phyloP scores from a whole-genome alignment of 2,888 invertebrate species.

The Acronicta leporina region DNA sequence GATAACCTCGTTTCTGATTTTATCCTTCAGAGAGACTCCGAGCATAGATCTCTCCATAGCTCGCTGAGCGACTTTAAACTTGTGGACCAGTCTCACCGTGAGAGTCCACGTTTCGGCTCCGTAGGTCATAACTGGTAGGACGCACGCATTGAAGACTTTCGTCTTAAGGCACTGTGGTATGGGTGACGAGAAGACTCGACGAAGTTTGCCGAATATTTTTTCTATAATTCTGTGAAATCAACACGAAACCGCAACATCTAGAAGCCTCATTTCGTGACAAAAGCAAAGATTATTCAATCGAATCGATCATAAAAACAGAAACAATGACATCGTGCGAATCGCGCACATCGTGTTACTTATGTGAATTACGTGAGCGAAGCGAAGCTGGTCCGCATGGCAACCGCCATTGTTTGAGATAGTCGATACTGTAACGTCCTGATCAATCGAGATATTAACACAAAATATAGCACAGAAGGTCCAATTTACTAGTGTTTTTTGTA shows the following conservation, averaged over 20 bases:
- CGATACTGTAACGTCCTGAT: slow-evolving; percentile 50
- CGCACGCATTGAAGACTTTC: too few relatives aligned
- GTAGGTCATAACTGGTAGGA: too few relatives aligned
- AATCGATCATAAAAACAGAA: slow-evolving; percentile 59
- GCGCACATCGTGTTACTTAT: slow-evolving; percentile 58
- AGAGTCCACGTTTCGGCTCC: too few relatives aligned
- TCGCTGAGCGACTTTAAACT: too few relatives aligned
- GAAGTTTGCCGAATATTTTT: too few relatives aligned
- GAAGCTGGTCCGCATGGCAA: slow-evolving; percentile 45
- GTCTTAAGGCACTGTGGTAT: too few relatives aligned
- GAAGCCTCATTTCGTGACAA: slow-evolving; percentile 41
- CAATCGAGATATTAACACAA: slow-evolving; percentile 40
- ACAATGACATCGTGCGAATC: slow-evolving; percentile 66
- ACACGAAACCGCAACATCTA: slow-evolving; percentile 19
- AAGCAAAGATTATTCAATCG: slow-evolving; percentile 55
- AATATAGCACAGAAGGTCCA: slow-evolving; percentile 22
- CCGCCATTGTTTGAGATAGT: slow-evolving; percentile 55
- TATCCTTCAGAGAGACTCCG: too few relatives aligned
- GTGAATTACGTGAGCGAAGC: slow-evolving; percentile 49
- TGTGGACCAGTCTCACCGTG: too few relatives aligned
- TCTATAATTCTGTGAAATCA: slow-evolving; percentile 24
- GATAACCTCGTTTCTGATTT: too few relatives aligned
- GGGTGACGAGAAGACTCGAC: too few relatives aligned
- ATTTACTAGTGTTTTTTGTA: background rate
- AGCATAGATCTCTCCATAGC: too few relatives aligned